phyloP scores from a whole-genome alignment of 2,113 vertebrate genomes.

The Motacilla tschutschensis region DNA sequence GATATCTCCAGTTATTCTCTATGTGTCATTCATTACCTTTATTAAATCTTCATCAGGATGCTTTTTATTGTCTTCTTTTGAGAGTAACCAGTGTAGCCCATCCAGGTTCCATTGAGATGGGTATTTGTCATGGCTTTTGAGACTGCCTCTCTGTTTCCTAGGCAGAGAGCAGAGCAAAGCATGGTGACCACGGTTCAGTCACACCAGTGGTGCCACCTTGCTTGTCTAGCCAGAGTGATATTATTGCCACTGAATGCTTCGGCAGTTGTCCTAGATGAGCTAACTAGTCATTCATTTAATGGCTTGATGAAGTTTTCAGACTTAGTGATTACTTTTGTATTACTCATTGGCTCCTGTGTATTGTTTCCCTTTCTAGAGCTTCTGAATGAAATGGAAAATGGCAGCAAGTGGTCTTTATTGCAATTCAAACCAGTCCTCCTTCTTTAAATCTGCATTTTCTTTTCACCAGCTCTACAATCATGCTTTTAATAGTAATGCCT shows the following conservation, averaged over 20 bases:
- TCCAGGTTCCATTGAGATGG: not conserved
- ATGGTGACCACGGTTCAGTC: rapidly evolving
- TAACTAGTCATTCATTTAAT: not conserved
- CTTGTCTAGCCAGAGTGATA: not conserved
- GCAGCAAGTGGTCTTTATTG: not conserved
- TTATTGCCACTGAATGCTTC: not conserved
- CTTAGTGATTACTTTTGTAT: not conserved
- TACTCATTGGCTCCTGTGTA: not conserved
- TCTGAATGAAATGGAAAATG: not conserved
- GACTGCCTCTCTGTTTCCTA: not conserved
- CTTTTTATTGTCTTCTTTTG: not conserved
- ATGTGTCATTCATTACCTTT: not conserved
- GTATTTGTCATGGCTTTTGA: rapidly evolving
- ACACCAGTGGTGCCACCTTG: not conserved
- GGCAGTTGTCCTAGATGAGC: not conserved
- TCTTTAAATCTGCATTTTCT: not conserved
- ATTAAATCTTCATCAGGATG: not conserved
- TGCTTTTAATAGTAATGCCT: not conserved
- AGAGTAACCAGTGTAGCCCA: not conserved
- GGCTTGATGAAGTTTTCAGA: not conserved
- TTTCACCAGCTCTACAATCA: not conserved
- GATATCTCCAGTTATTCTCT: not conserved
- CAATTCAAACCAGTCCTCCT: not conserved
- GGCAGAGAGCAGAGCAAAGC: not conserved
- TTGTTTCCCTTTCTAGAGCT: not conserved